phyloP scores from a whole-genome alignment of 2,888 invertebrate species.

The Deilephila elpenor region DNA sequence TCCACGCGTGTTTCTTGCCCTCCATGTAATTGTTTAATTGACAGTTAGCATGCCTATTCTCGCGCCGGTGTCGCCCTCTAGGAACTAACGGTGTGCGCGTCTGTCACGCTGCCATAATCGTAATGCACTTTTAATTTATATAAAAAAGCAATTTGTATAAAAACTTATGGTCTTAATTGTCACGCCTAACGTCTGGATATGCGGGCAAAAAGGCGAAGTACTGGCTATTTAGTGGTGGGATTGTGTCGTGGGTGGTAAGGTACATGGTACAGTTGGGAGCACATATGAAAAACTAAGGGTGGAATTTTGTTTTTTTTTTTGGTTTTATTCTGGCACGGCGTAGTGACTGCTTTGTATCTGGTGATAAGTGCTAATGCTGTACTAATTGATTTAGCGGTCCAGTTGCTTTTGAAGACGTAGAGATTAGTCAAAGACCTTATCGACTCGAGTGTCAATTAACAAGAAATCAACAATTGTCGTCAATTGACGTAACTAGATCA shows the following conservation, averaged over 20 bases:
- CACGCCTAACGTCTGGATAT: not conserved
- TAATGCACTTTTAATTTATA: constrained; percentile 55
- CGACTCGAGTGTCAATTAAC: too few relatives aligned
- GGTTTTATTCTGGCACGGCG: too few relatives aligned
- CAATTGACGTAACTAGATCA: too few relatives aligned
- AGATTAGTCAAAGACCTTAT: too few relatives aligned
- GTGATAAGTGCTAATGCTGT: too few relatives aligned
- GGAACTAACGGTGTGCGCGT: constrained; percentile 50
- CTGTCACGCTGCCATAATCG: constrained; percentile 53
- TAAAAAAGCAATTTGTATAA: constrained; percentile 49
- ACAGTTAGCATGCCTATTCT: constrained; percentile 31
- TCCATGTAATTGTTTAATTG: constrained; percentile 31
- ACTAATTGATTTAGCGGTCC: too few relatives aligned
- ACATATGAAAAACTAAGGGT: not conserved
- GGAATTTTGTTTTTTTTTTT: not conserved
- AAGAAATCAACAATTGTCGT: too few relatives aligned
- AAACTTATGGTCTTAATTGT: constrained; percentile 14
- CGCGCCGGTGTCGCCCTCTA: constrained; percentile 35
- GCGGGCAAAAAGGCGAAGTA: not conserved
- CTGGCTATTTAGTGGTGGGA: not conserved
- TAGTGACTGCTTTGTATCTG: too few relatives aligned
- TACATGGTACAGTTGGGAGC: not conserved
- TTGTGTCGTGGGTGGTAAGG: not conserved
- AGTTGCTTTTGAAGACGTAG: not conserved
- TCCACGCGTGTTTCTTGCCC: constrained; percentile 9